Base-by-base conservation (phyloP, 2,888 invertebrate genomes). In the Brachyptera putata region DNA sequence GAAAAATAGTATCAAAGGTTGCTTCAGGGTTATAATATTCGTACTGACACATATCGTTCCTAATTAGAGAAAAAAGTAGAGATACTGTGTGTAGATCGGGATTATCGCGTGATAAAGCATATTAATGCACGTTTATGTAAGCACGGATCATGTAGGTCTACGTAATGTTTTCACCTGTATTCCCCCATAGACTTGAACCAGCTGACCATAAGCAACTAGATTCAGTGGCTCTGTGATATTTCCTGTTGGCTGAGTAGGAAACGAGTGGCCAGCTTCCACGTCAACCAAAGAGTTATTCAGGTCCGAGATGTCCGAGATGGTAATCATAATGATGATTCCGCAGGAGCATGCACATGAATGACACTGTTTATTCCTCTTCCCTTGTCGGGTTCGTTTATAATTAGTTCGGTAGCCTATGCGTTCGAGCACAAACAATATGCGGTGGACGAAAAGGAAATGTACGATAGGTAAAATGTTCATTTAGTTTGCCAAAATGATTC, bases 91-190 rank as follows among this genome's bases (percentile, higher is more conserved):
- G 41, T n/a, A 41, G 22, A 22, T 24, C n/a, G 24, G 24, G 21
- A 21, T 24, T 24, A 46, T 24, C 24, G 24, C 24, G 22, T 46
- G 13, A 16, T 3, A 3, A 53, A 30, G 21, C 36, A 53, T 36
- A n/a, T n/a, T n/a, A 53, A 53, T 53, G 22, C 34, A 21, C 49
- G 30, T 30, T 30, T 2, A 50, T 22, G 34, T 7, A 9, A 46
- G 24, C 24, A 46, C 24, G 18, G 46, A 46, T 36, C 26, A 16
- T n/a, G n/a, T n/a, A n/a, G n/a, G n/a, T n/a, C n/a, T n/a, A n/a
- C n/a, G n/a, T 30, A 53, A 53, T 53, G 53, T 53, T 53, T 30
- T 36, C 36, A 53, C 18, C 36, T 34, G 34, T 34, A n/a, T 36
- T 36, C 34, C 53, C 36, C 37, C 34, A 53, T 18, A 24, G 36